Base-by-base conservation (phyloP, 1,140 invertebrate species). In the Drosophila malerkotliana region DNA sequence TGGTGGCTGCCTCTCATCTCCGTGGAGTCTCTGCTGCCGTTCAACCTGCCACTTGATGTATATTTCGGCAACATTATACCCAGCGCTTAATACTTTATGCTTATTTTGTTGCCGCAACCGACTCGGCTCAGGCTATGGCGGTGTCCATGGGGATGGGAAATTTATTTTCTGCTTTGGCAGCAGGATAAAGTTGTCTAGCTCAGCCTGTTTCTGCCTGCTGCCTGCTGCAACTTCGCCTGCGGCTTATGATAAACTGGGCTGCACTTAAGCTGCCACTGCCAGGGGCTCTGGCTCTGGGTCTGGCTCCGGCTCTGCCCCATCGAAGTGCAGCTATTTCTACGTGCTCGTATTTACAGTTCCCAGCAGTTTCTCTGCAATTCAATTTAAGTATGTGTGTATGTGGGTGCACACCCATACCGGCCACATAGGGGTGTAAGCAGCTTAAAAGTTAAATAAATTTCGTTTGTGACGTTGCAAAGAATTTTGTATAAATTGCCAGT, bases 401-500 rank as follows among this genome's bases (percentile, higher is more conserved):
- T 18, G 44, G 39, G 26, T 57, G 10, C 12, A 15, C 15, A 21
- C 21, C 21, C 21, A 21, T 21, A 2, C 14, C 14, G 41, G 5
- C 14, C 15, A 44, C 15, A 14, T 18, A 24, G 48, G 14, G 39
- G 37, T 55, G 39, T 79, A 88, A 85, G 78, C 75, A 68, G 82
- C 79, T 88, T 85, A 79, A 77, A 87, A 87, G 60, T 75, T 87
- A 81, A 75, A 85, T 81, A 87, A 78, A 81, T 79, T 79, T 78
- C 57, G 55, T 71, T 83, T 72, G 66, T 37, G 28, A 32, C 64
- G 34, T 30, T 51, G 26, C 12, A 44, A 10, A 28, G 34, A 15
- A 44, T 45, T 77, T 55, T 61, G 37, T 56, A 53, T 49, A 73
- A 69, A 80, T 73, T 69, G 62, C 71, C 57, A 61, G 57, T 44